These are phyloP conservation scores for Gulo gulo DNA, from an alignment of 2,113 vertebrate species.

Conservation along the genomic window DNA sequence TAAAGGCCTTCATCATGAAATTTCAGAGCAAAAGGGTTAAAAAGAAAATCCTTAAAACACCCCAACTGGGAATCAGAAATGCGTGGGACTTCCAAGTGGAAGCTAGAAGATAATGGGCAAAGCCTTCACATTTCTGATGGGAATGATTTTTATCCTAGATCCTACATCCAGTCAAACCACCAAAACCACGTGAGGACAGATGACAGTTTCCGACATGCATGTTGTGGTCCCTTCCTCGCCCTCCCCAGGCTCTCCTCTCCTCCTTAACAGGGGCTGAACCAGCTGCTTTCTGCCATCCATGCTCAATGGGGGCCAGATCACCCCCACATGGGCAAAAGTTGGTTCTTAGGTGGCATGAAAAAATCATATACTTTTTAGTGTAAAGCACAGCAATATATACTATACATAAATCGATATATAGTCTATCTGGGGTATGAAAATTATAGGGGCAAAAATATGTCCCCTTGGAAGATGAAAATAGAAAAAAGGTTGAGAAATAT, in stretches of 20 bases:
- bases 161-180: not conserved
- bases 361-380: not conserved
- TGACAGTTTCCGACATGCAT: fast-evolving
- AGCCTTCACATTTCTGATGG: not conserved
- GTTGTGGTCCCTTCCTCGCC: fast-evolving
- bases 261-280: not conserved
- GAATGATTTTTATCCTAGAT: not conserved
- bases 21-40: not conserved
- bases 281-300: not conserved
- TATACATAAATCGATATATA: not conserved
- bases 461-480: not conserved
- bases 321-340: not conserved
- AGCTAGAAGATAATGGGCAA: not conserved
- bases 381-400: not conserved
- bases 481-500: not conserved
- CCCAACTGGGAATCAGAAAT: not conserved
- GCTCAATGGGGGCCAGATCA: not conserved
- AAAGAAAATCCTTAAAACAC: not conserved
- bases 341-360: not conserved
- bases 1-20: not conserved
- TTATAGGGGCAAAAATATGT: not conserved
- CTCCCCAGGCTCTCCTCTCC: too few species aligned
- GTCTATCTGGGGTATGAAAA: not conserved
- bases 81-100: not conserved
- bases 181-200: not conserved